Evolutionary conservation across 2,888 invertebrate genomes (phyloP).

Genomic region (Entomobrya multifasciata): DNA sequence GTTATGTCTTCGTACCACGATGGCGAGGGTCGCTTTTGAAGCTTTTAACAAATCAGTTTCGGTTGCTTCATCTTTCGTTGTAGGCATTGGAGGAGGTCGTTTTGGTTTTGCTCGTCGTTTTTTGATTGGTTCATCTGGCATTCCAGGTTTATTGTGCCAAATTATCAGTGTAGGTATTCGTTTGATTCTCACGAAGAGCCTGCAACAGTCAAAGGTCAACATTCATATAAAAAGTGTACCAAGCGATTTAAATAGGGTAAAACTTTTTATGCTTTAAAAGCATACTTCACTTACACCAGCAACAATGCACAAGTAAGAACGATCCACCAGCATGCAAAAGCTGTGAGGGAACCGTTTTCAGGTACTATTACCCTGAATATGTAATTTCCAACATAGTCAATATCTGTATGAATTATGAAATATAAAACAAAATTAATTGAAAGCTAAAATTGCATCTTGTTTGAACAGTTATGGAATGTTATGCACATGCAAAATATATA

Average conservation of each 20-base stretch:
- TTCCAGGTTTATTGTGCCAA: conserved; percentile 30
- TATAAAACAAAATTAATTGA: background rate
- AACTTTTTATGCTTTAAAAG: background rate
- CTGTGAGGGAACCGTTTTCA: conserved; percentile 42
- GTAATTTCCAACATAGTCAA: background rate
- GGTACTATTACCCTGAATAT: background rate
- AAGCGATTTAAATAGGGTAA: no score
- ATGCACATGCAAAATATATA: background rate
- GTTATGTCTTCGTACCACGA: no score
- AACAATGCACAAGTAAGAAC: conserved; percentile 19
- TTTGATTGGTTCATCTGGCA: no score
- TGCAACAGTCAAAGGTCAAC: no score
- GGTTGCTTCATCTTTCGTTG: background rate
- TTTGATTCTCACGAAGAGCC: background rate
- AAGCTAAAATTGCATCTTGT: background rate
- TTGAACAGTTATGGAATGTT: background rate
- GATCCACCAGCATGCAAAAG: conserved; percentile 25
- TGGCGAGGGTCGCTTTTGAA: no score
- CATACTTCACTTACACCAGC: conserved; percentile 52
- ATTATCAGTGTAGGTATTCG: conserved; percentile 56
- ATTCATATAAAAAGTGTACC: no score
- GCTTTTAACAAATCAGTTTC: background rate
- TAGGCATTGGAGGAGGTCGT: background rate
- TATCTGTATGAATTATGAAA: background rate
- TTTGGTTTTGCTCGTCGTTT: no score